Base-by-base conservation (phyloP, 2,113 vertebrate genomes). In the Triplophysa tibetana region DNA sequence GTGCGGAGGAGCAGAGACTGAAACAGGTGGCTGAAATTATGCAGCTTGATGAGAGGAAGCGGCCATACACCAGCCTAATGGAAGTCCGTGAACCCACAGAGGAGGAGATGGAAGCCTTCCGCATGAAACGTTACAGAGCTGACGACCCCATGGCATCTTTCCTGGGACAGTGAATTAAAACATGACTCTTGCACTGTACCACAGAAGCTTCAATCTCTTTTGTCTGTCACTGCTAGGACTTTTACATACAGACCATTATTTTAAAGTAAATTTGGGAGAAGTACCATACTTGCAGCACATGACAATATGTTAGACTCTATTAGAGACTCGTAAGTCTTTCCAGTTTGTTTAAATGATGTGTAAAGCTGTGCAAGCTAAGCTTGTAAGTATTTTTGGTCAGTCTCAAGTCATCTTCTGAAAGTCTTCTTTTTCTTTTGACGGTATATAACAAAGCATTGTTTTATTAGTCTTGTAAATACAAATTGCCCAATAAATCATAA, bases 121-220 rank as follows among this genome's bases (percentile, higher is more conserved):
- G 95, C 29, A 98, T 98, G 95, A 99, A 99, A 74, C 92, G 96
- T 1, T 81, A 90, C 85, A 91, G 96, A 21, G 89, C 94, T 0
- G 96, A 99, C 62, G 98, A 99, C 88, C 97, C 98, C 77, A 98
- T 99, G 98, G 96, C 96, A 52, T 93, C 95, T 23, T 99, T 99
- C 75, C 93, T 99, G 10, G 94, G 93, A 60, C 93, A 96, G 86
- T 94, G 93, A 90, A 29, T n/a, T 19, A n/a, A 16, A 48, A n/a
- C 4, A 4, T 9, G 19, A 58, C 54, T n/a, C 75, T 64, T 65
- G 33, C n/a, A 61, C 17, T 12, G 26, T 60, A 21, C 24, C 17
- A 38, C 69, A 14, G 50, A 72, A 3, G 54, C n/a, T 2, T 72
- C 26, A 58, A n/a, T 13, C 8, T 58, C 12, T 70, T 17, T 2